These are phyloP conservation scores for Halcyon chelicuti DNA, from an alignment of 2,797 vertebrate species.

Conservation along the genomic window DNA sequence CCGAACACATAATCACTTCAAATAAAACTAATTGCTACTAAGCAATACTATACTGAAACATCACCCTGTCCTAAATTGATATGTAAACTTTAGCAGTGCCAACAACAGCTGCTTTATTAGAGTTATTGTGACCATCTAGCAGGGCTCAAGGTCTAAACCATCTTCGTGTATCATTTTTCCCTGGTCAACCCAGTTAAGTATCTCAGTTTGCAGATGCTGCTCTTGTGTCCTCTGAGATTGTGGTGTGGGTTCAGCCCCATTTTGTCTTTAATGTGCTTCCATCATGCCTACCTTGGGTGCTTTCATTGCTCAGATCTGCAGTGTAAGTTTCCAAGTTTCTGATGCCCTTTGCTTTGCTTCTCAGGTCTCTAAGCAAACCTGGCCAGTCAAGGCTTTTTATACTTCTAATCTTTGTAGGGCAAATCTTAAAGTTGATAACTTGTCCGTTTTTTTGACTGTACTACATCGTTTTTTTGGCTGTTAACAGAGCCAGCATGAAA, in stretches of 20 bases:
- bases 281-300: not conserved
- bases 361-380: not conserved
- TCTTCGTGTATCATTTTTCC: constrained; percentile 24
- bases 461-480: not conserved
- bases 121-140: constrained; percentile 23
- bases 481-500: not conserved
- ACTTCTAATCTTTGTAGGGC: not conserved
- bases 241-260: not conserved
- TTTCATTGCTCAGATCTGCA: not conserved
- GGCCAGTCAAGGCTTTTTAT: not conserved
- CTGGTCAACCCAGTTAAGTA: not conserved
- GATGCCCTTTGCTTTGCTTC: not conserved
- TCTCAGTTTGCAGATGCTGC: not conserved
- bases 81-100: constrained; percentile 53
- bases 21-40: constrained; percentile 32
- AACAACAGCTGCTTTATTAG: constrained; percentile 63
- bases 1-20: constrained; percentile 2
- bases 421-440: not conserved
- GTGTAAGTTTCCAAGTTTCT: not conserved
- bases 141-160: not conserved
- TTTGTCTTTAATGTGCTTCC: not conserved
- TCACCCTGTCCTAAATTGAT: constrained; percentile 41
- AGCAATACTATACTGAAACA: constrained; percentile 31
- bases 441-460: not conserved
- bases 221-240: not conserved